These are phyloP conservation scores for Calycopis cecrops DNA, from an alignment of 1,140 invertebrate species.

Conservation along the genomic window DNA sequence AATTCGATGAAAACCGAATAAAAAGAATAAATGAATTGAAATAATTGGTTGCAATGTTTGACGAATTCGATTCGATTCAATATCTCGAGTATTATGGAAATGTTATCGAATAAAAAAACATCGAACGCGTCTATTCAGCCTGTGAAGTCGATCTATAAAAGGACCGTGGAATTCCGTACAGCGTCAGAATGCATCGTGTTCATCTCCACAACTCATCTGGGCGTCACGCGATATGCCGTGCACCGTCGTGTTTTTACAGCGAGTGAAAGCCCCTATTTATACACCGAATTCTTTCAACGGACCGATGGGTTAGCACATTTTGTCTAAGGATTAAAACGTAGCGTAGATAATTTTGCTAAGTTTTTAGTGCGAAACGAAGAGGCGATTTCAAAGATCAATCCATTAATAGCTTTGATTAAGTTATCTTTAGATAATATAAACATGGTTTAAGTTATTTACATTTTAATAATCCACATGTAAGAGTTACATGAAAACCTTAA, in stretches of 20 bases:
- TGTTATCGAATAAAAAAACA: slow-evolving; percentile 7
- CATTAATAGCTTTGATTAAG: too few species aligned
- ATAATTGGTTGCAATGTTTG: too few species aligned
- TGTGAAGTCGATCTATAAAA: slow-evolving; percentile 6
- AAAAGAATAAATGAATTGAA: too few species aligned
- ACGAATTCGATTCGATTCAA: too few species aligned
- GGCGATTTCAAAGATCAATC: too few species aligned
- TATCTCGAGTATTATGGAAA: slow-evolving; percentile 1
- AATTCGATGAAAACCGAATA: too few species aligned
- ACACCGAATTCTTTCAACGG: slow-evolving; percentile 65
- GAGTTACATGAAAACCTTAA: too few species aligned
- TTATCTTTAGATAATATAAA: too few species aligned
- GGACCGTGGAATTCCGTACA: neutral
- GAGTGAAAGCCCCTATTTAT: slow-evolving; percentile 64
- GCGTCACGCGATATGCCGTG: slow-evolving; percentile 62
- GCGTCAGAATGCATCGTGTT: neutral
- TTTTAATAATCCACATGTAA: too few species aligned
- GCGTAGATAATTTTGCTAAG: too few species aligned
- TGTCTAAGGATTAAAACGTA: slow-evolving; percentile 26
- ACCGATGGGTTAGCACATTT: slow-evolving; percentile 53
- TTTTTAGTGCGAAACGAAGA: too few species aligned
- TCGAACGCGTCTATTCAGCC: neutral
- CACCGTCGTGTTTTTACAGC: slow-evolving; percentile 50
- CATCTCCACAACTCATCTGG: slow-evolving; percentile 30
- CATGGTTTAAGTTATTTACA: too few species aligned